Evolutionary conservation across 2,797 vertebrate species (phyloP), one percentile per base, ranked within the genome.

Genomic region (Lutjanus campechanus): DNA sequence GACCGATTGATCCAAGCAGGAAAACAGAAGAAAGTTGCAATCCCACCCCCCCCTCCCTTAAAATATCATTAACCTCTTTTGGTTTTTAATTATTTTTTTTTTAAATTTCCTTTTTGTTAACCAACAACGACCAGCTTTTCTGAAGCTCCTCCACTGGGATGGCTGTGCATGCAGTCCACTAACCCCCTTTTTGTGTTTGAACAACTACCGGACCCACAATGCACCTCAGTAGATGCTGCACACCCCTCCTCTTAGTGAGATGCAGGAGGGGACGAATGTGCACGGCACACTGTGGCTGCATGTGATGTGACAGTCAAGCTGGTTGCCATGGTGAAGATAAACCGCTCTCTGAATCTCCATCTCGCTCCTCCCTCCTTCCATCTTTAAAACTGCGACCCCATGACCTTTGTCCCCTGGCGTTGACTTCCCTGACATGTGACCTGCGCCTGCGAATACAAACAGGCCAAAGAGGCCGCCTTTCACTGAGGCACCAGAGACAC

Each of bases 271-370:
- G 29, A 77, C 47, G 11, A 84, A 71, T 69, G 91, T 92, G 89
- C 87, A 91, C 91, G 43, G 77, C 89, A 76, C 92, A 90, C 92
- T 89, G 90, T 96, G 97, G 97, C 96, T 99, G 98, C 98, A 98
- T 99, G 98, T 96, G 85, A 97, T 91, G 12, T 95, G 90, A 93
- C 92, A 92, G 90, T 94, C 96, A 94, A 96, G 96, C 96, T 96
- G 97, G 95, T 97, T 96, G 80, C 96, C 96, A 96, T 97, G 96
- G 84, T 95, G 95, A 97, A 96, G 97, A 97, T 95, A 96, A 92
- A 97, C 95, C 95, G 94, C 96, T 97, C 94, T 98, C 95, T 97
- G 97, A 97, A 97, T 97, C 96, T 98, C 96, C 98, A 97, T 99
- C 95, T 97, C 93, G 97, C 96, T 95, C 95, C 96, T 96, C 96